Percentiles rank a stretch among this genome's conserved stretches.
Evolutionary conservation across 2,113 vertebrate species (phyloP).

Genomic region (Urocitellus parryii): DNA sequence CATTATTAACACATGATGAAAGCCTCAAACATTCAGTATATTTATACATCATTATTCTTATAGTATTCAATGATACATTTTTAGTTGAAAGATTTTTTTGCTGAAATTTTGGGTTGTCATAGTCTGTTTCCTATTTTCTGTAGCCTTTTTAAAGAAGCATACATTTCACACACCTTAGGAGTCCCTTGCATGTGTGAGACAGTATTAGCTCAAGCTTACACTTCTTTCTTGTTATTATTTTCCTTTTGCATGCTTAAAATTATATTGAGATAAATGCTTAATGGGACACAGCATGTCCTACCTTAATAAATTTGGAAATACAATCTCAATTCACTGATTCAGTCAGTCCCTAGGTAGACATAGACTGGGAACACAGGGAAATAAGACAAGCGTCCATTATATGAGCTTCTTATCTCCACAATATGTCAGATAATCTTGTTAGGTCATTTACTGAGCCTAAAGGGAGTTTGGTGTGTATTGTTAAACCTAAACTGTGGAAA

Average conservation of each 20-base stretch:
- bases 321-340: not conserved
- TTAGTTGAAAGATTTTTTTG: not conserved
- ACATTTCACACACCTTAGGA: not conserved
- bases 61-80: not conserved
- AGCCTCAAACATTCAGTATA: not conserved
- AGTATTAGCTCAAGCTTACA: not conserved
- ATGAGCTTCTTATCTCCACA: not conserved
- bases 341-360: not conserved
- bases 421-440: not conserved
- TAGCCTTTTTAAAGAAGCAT: not conserved
- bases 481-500: not conserved
- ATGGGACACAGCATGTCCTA: not conserved
- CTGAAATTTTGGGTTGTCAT: not conserved
- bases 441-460: not conserved
- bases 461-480: not conserved
- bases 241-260: not conserved
- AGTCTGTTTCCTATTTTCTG: not conserved
- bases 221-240: not conserved
- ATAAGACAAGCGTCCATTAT: not conserved
- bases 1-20: not conserved
- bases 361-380: not conserved
- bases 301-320: not conserved
- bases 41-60: not conserved
- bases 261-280: conserved; percentile 17
- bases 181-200: not conserved